A percentile compares a stretch with the other conserved stretches of the same genome.
These are phyloP conservation scores for Ophiothrix spiculata DNA, from an alignment of 35 echinoderm and acorn worm genomes.

Conservation along the genomic window DNA sequence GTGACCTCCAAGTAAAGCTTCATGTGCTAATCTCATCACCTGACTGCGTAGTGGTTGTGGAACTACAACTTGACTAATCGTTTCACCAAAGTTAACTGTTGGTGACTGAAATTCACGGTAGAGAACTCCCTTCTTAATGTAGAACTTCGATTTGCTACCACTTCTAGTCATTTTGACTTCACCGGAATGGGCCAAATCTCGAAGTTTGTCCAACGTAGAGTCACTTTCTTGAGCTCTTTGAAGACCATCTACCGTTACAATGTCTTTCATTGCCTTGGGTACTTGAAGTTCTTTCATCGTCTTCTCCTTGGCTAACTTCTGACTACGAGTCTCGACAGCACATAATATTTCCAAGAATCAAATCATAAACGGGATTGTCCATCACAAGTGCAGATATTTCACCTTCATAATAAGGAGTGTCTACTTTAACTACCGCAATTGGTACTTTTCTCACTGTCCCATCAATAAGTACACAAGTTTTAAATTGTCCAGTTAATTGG, in stretches of 20 bases:
- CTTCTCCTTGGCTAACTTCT: constrained; percentile 13
- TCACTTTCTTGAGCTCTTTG: constrained; percentile 16
- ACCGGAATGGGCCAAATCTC: background rate
- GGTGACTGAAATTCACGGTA: constrained; percentile 41
- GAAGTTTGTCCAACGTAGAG: background rate
- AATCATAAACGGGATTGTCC: constrained; percentile 64
- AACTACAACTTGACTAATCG: constrained; percentile 46
- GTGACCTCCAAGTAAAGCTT: constrained; percentile 45
- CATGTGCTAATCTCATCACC: constrained; percentile 55
- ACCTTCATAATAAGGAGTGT: constrained; percentile 48
- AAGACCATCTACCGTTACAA: constrained; percentile 6
- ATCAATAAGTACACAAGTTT: constrained; percentile 37
- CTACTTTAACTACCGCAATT: constrained; percentile 25
- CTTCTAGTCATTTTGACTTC: background rate
- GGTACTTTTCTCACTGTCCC: constrained; percentile 28
- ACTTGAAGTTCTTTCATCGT: constrained; percentile 17
- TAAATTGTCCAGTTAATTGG: constrained; percentile 54
- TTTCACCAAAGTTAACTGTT: constrained; percentile 25
- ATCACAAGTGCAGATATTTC: constrained; percentile 33
- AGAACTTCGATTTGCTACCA: constrained; percentile 18
- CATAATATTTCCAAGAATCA: constrained; percentile 55
- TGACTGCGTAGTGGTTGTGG: constrained; percentile 35
- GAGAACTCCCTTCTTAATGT: constrained; percentile 9
- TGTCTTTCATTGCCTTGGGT: background rate
- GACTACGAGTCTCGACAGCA: constrained; percentile 3